phyloP scores from a whole-genome alignment of 2,113 vertebrate genomes.

The Oncorhynchus nerka region DNA sequence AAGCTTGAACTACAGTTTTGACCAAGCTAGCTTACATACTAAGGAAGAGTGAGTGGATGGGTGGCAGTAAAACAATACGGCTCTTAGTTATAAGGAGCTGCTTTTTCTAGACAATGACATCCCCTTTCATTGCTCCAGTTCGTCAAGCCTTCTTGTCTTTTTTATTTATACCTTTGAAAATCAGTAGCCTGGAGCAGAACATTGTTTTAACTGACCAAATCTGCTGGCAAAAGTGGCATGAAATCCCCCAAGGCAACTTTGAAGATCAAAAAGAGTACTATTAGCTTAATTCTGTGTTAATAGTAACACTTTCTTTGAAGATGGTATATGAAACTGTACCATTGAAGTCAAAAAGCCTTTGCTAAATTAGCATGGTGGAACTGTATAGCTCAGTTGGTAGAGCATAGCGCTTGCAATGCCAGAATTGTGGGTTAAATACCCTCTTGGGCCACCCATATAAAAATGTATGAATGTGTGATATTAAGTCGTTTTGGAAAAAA shows the following conservation, averaged over 20 bases:
- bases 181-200: not conserved
- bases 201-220: not conserved
- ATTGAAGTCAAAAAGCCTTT: not conserved
- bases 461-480: no score
- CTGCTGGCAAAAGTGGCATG: not conserved
- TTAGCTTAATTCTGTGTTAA: not conserved
- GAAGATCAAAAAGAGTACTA: not conserved
- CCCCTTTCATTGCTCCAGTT: not conserved
- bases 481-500: no score
- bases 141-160: not conserved
- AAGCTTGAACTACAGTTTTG: not conserved
- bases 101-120: not conserved
- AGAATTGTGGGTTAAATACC: no score
- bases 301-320: not conserved
- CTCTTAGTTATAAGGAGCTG: not conserved
- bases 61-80: not conserved
- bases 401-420: no score
- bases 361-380: no score
- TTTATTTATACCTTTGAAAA: not conserved
- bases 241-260: not conserved
- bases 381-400: no score
- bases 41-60: not conserved
- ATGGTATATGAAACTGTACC: not conserved
- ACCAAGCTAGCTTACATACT: not conserved
- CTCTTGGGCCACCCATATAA: no score